These are phyloP conservation scores for Nipponia nippon DNA, from an alignment of 2,113 vertebrate genomes.

Conservation along the genomic window DNA sequence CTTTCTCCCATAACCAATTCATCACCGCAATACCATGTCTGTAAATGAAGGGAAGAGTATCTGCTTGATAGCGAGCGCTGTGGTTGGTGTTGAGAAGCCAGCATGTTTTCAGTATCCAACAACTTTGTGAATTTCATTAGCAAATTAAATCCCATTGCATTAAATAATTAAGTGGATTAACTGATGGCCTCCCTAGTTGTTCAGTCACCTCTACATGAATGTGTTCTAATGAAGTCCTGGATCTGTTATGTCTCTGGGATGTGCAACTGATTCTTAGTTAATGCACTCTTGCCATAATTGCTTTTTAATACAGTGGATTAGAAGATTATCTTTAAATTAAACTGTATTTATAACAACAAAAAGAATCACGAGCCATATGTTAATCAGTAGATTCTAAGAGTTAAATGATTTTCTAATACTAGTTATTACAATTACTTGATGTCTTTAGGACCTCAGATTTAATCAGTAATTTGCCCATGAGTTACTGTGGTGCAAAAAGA, in stretches of 20 bases:
- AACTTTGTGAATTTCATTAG: background rate
- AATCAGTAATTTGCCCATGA: background rate
- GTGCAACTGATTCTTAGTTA: background rate
- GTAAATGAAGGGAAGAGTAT: background rate
- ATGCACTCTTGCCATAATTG: background rate
- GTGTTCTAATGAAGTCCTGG: background rate
- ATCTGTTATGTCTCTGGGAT: background rate
- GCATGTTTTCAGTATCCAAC: background rate
- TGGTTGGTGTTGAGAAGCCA: background rate
- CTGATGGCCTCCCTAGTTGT: background rate
- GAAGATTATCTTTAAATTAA: slow-evolving; percentile 33
- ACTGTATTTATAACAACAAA: slow-evolving; percentile 8
- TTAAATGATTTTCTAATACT: background rate
- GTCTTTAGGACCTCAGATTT: background rate
- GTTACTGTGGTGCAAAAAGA: background rate
- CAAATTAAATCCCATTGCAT: background rate
- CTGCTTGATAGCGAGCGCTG: rapidly evolving
- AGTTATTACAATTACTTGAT: background rate
- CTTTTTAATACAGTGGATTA: slow-evolving; percentile 29
- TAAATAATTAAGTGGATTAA: slow-evolving; percentile 24
- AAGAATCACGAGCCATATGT: background rate
- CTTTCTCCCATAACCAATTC: background rate
- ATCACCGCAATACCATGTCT: background rate
- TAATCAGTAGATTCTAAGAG: background rate
- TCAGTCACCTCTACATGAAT: background rate